phyloP scores from a whole-genome alignment of 2,113 vertebrate genomes.

The Aegotheles bennettii region DNA sequence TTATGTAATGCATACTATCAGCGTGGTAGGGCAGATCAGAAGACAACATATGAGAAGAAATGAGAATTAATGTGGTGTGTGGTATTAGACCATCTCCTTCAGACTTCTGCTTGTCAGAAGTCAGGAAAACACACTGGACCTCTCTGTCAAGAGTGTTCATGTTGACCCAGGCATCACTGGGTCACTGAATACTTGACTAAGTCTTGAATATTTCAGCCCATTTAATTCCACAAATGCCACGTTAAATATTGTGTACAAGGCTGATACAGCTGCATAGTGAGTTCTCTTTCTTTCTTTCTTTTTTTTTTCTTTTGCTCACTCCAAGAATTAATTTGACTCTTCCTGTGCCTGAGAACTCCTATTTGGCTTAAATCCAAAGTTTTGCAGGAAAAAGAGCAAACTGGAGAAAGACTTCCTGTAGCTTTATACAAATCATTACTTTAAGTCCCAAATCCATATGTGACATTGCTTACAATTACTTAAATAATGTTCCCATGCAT shows the following conservation, averaged over 20 bases:
- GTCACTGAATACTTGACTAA: neutral
- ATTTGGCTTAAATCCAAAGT: slow-evolving; percentile 33
- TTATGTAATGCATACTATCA: neutral
- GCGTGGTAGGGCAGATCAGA: neutral
- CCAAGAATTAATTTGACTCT: slow-evolving; percentile 51
- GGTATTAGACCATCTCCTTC: neutral
- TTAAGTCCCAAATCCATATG: slow-evolving; percentile 55
- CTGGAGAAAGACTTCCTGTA: slow-evolving; percentile 19
- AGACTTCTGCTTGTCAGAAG: neutral
- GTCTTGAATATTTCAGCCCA: neutral
- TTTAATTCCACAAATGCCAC: neutral
- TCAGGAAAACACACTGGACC: neutral
- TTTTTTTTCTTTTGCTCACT: neutral
- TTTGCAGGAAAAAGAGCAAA: slow-evolving; percentile 28
- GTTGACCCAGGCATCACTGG: neutral
- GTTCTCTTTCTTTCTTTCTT: neutral
- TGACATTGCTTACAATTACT: slow-evolving; percentile 58
- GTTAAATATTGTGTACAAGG: neutral
- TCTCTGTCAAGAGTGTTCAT: neutral
- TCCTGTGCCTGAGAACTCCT: slow-evolving; percentile 28
- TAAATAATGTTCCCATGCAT: slow-evolving; percentile 63
- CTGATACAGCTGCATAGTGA: neutral
- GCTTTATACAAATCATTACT: too few species aligned
- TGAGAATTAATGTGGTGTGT: neutral
- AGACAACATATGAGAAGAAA: neutral